Evolutionary conservation across 1,140 invertebrate genomes (phyloP).

Genomic region (Whitmania pigra): DNA sequence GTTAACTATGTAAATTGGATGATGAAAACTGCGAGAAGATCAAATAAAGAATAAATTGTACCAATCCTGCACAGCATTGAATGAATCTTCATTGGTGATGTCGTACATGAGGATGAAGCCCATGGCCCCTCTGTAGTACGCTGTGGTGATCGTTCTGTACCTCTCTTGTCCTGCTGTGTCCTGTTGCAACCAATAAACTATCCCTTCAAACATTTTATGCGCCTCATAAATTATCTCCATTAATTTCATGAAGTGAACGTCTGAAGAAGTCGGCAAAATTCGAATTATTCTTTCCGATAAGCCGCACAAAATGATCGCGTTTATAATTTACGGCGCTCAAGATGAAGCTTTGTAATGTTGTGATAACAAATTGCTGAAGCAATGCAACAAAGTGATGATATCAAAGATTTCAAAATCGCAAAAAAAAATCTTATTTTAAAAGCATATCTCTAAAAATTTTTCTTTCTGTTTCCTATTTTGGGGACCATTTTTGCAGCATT

Average conservation of each 20-base stretch:
- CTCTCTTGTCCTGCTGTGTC: conserved; percentile 84
- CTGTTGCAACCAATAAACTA: conserved; percentile 39
- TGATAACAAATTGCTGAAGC: too few species aligned
- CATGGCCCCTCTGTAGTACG: conserved; percentile 97
- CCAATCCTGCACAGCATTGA: conserved; percentile 99
- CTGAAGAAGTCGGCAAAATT: conserved; percentile 20
- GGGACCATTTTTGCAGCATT: too few species aligned
- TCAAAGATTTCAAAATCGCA: too few species aligned
- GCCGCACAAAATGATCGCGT: neutral
- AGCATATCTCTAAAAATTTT: too few species aligned
- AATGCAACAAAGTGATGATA: too few species aligned
- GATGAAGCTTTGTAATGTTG: too few species aligned
- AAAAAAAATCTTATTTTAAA: too few species aligned
- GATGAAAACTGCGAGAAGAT: too few species aligned
- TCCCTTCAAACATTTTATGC: conserved; percentile 73
- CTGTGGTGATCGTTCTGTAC: conserved; percentile 93
- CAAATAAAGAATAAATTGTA: conserved; percentile 25
- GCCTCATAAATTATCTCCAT: conserved; percentile 95
- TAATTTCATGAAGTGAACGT: conserved; percentile 71
- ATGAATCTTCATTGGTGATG: conserved; percentile 98
- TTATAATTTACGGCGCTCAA: neutral
- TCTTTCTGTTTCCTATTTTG: too few species aligned
- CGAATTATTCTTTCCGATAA: neutral
- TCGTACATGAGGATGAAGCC: conserved; percentile 99
- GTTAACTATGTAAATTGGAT: too few species aligned